A percentile compares a stretch with the other conserved stretches of the same genome.
Evolutionary conservation across 1,140 invertebrate species (phyloP).

Genomic region (Zaprionus camerounensis): DNA sequence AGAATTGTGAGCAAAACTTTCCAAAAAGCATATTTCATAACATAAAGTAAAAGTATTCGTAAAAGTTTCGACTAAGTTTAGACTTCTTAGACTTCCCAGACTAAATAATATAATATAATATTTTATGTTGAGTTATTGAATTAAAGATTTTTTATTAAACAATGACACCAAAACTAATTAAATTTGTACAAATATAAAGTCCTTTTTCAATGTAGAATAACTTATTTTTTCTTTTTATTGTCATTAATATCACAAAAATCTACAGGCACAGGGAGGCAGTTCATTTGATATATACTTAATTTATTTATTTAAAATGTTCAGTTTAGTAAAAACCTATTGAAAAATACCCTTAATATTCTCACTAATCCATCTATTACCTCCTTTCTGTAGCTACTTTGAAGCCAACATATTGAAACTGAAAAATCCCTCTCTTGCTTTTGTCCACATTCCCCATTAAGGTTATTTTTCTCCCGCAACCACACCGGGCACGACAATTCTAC

Average conservation of each 20-base stretch:
- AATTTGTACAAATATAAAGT: too few relatives aligned
- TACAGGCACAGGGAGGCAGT: too few relatives aligned
- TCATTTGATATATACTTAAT: too few relatives aligned
- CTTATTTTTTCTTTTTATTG: too few relatives aligned
- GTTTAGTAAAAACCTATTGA: too few relatives aligned
- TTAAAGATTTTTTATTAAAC: neutral
- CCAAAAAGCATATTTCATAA: neutral
- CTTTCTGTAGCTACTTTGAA: neutral
- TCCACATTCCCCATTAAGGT: neutral
- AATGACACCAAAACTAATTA: neutral
- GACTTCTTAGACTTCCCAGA: neutral
- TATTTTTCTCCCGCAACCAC: neutral
- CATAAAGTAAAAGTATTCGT: neutral
- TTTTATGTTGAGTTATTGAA: neutral
- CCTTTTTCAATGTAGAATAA: too few relatives aligned
- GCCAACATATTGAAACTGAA: neutral
- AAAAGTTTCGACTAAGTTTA: constrained; percentile 14
- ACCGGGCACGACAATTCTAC: neutral
- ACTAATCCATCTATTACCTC: too few relatives aligned
- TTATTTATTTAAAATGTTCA: too few relatives aligned
- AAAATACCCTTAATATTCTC: too few relatives aligned
- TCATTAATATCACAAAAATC: too few relatives aligned
- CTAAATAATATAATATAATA: neutral
- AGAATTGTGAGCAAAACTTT: neutral
- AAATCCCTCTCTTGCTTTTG: neutral